Evolutionary conservation across 2,113 vertebrate genomes (phyloP), one percentile per base, ranked within the genome.

Genomic region (Cheilinus undulatus): DNA sequence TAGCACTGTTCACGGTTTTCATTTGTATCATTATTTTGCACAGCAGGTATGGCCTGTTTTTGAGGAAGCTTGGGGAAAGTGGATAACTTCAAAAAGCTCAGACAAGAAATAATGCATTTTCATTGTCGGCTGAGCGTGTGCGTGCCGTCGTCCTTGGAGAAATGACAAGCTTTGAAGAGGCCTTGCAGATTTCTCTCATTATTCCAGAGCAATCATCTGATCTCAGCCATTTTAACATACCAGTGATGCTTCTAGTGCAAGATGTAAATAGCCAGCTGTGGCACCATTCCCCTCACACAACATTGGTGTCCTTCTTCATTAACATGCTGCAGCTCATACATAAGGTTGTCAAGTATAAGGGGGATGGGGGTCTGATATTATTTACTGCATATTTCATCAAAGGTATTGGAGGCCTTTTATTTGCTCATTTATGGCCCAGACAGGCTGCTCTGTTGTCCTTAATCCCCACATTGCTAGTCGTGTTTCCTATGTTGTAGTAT

Each of bases 391-490:
- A 20, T n/a, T 40, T 73, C 2, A 49, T 54, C 15, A 26, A 51
- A 64, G 15, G 14, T 36, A 23, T 26, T 46, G 4, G 30, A 73
- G 10, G 58, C 19, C 42, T 42, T 30, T 19, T 67, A 24, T 38
- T n/a, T n/a, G n/a, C n/a, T n/a, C 38, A 84, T 85, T 56, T 82
- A 58, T 67, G 42, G n/a, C 48, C 69, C 65, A 77, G 72, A 67
- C 69, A 51, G 40, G 20, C 54, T 5, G 3, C 20, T 36, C 23
- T 73, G 64, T 68, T 74, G 42, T 70, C 42, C 50, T 52, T 52
- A 53, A 56, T 23, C 58, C 64, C 54, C 20, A 42, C 56, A 17
- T 32, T 49, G 49, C 73, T 45, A 54, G 63, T 66, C 62, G 51
- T 61, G 43, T 76, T 72, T 59, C 70, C n/a, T n/a, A 80, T 8